These are phyloP conservation scores for Drosophila baimaii DNA, from an alignment of 1,140 invertebrate species.

Conservation along the genomic window DNA sequence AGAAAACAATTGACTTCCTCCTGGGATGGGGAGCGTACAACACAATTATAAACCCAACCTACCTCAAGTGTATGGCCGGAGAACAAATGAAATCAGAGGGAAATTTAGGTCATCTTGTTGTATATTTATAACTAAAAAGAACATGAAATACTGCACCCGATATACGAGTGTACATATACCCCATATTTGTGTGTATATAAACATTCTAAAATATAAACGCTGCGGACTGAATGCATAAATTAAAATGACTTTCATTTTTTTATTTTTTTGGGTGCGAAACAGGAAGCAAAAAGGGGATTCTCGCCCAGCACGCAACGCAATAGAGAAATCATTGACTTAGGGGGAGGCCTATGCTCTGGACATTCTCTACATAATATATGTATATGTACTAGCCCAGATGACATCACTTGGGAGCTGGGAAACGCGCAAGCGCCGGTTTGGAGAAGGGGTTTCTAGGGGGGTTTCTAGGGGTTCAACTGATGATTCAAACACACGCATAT, in stretches of 20 bases:
- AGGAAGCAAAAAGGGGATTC: slow-evolving; percentile 38
- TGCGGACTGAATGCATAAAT: slow-evolving; percentile 54
- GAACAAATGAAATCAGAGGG: slow-evolving; percentile 10
- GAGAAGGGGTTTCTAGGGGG: slow-evolving; percentile 26
- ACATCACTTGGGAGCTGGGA: slow-evolving; percentile 65
- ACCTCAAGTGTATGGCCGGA: slow-evolving; percentile 43
- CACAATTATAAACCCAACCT: slow-evolving; percentile 40
- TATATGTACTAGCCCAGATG: slow-evolving; percentile 51
- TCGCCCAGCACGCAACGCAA: slow-evolving; percentile 59
- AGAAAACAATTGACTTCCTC: slow-evolving; percentile 38
- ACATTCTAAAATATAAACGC: slow-evolving; percentile 35
- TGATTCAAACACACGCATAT: slow-evolving; percentile 49
- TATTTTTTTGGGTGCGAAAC: slow-evolving; percentile 14
- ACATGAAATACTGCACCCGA: slow-evolving; percentile 34
- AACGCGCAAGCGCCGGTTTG: slow-evolving; percentile 69
- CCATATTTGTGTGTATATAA: background rate
- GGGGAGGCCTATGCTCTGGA: slow-evolving; percentile 54
- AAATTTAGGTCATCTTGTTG: slow-evolving; percentile 48
- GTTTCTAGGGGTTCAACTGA: slow-evolving; percentile 20
- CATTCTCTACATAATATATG: slow-evolving; percentile 25
- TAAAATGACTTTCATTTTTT: slow-evolving; percentile 21
- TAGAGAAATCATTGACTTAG: slow-evolving; percentile 37
- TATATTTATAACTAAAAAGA: slow-evolving; percentile 37
- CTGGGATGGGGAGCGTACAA: background rate
- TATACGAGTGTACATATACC: slow-evolving; percentile 8